Evolutionary conservation across 2,888 invertebrate genomes (phyloP).

Genomic region (Brenthis hecate): DNA sequence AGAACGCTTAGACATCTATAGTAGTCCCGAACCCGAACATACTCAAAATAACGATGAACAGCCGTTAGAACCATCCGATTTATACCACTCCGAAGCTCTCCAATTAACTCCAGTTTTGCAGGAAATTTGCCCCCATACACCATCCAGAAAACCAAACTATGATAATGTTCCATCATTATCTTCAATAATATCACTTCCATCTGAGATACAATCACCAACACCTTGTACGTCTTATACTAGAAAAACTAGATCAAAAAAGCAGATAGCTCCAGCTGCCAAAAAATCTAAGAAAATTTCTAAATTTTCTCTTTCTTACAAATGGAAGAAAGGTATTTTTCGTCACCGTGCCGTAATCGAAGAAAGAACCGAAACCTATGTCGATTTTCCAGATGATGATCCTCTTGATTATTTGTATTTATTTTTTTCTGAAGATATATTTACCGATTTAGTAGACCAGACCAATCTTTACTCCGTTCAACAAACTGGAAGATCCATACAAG

Average conservation of each 20-base stretch:
- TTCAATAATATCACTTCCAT: conserved; percentile 36
- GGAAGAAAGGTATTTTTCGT: conserved; percentile 34
- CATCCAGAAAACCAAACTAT: conserved; percentile 38
- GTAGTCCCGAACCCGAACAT: conserved; percentile 35
- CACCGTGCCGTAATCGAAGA: conserved; percentile 36
- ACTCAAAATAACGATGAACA: conserved; percentile 30
- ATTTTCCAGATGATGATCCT: conserved; percentile 33
- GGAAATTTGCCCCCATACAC: conserved; percentile 38
- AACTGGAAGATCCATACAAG: conserved; percentile 38
- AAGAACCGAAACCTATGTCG: conserved; percentile 30
- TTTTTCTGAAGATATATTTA: conserved; percentile 37
- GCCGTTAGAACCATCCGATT: conserved; percentile 30
- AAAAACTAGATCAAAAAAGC: conserved; percentile 38
- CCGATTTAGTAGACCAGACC: conserved; percentile 35
- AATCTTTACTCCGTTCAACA: conserved; percentile 40
- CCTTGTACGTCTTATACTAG: conserved; percentile 32
- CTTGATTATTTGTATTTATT: conserved; percentile 30
- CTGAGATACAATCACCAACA: conserved; percentile 34
- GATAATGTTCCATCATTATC: conserved; percentile 38
- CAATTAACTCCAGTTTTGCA: conserved; percentile 39
- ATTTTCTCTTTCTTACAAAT: conserved; percentile 36
- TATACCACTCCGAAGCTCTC: conserved; percentile 11
- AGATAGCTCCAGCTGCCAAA: conserved; percentile 30
- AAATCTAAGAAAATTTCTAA: conserved; percentile 39
- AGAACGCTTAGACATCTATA: conserved; percentile 37